These are phyloP conservation scores for Stenchaetothrips biformis DNA, from an alignment of 2,888 invertebrate genomes.

Conservation along the genomic window DNA sequence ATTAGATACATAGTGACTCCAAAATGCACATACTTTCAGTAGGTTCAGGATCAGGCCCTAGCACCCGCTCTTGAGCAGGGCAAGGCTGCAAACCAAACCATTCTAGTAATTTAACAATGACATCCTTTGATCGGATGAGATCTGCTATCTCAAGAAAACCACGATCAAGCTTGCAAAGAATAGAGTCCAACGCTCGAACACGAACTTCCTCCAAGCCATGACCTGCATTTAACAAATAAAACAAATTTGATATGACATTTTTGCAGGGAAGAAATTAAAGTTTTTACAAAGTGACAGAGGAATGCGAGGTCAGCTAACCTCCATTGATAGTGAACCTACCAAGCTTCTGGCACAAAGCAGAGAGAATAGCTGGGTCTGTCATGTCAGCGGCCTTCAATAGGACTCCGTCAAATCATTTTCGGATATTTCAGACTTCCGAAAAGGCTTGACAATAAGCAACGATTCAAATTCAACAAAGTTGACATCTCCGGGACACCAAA, in stretches of 20 bases:
- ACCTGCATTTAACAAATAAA: slow-evolving; percentile 43
- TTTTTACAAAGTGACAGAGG: neutral
- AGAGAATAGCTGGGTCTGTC: neutral
- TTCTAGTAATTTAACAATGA: slow-evolving; percentile 55
- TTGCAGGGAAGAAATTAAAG: no score
- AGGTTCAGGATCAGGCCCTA: slow-evolving; percentile 54
- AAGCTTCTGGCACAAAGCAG: neutral
- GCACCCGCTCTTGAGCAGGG: slow-evolving; percentile 53
- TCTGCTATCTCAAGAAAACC: slow-evolving; percentile 60
- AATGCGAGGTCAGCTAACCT: neutral
- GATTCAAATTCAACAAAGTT: no score
- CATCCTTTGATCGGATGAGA: slow-evolving; percentile 54
- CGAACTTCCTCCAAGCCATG: slow-evolving; percentile 57
- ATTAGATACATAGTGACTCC: no score
- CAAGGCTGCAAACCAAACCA: slow-evolving; percentile 58
- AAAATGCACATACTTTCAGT: slow-evolving; percentile 55
- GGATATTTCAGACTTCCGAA: no score
- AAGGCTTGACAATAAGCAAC: no score
- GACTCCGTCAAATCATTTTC: no score
- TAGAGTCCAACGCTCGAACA: slow-evolving; percentile 51
- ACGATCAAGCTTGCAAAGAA: slow-evolving; percentile 58
- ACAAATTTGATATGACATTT: no score
- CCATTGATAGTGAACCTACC: neutral
- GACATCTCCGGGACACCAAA: no score
- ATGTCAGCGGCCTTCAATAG: neutral